phyloP scores from a whole-genome alignment of 2,113 vertebrate species.

The Takifugu bimaculatus region DNA sequence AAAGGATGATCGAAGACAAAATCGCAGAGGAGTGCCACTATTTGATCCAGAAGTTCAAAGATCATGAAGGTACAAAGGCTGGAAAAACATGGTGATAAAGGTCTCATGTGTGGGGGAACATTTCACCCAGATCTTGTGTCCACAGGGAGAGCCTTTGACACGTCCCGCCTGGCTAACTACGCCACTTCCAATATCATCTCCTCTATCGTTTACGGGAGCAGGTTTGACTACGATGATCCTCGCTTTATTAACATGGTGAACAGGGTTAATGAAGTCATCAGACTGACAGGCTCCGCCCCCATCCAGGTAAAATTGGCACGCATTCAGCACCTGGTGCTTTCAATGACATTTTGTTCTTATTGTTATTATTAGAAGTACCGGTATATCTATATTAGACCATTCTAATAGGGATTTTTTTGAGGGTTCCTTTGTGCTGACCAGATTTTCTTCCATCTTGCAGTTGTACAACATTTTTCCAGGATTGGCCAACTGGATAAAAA shows the following conservation, averaged over 20 bases:
- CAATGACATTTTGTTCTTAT: background rate
- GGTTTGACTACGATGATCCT: slow-evolving; percentile 71
- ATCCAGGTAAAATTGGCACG: slow-evolving; percentile 45
- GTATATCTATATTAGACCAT: too few species aligned
- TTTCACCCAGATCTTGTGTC: background rate
- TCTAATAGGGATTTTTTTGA: too few species aligned
- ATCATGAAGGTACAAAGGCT: slow-evolving; percentile 30
- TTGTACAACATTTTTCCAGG: slow-evolving; percentile 69
- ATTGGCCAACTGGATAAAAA: slow-evolving; percentile 47
- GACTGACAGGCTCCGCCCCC: slow-evolving; percentile 30
- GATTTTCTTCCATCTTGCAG: slow-evolving; percentile 33
- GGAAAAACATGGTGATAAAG: background rate
- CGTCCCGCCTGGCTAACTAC: slow-evolving; percentile 38
- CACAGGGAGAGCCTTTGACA: slow-evolving; percentile 67
- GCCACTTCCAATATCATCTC: slow-evolving; percentile 73
- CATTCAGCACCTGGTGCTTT: background rate
- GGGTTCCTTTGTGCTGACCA: background rate
- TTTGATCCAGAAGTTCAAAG: slow-evolving; percentile 44
- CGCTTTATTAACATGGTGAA: slow-evolving; percentile 53
- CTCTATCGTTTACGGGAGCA: slow-evolving; percentile 68
- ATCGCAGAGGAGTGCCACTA: slow-evolving; percentile 58
- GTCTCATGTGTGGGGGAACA: too few species aligned
- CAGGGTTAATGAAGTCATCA: slow-evolving; percentile 44
- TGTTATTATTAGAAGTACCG: too few species aligned
- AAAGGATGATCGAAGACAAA: slow-evolving; percentile 50